Evolutionary conservation across 2,888 invertebrate genomes (phyloP), one percentile per base, ranked within the genome.

Genomic region (Serripes groenlandicus): DNA sequence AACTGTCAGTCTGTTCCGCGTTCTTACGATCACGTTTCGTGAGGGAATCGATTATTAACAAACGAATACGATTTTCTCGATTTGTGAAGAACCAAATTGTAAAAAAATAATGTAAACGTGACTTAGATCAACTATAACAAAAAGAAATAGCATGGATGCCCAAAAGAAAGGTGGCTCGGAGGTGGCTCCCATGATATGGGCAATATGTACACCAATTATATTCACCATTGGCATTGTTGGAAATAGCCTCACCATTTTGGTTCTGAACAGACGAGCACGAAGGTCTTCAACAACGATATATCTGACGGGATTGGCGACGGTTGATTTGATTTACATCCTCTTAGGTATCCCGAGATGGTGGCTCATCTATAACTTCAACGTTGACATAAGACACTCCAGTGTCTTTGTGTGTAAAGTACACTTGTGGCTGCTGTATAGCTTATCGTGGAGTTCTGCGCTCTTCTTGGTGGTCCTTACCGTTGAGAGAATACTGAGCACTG

Each of bases 181-280:
- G 26, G 54, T 71, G 34, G 71, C 71, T 3, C 32, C 28, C n/a
- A 71, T 71, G 71, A 71, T 71, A 56, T 71, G 71, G 71, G 34
- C 56, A 15, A 34, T 71, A 7, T 54, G 71, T 18, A 71, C 56
- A 0, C 71, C 71, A n/a, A 71, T 71, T 21, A 56, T 71, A n/a
- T 56, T 71, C 35, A 35, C 35, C 3, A 26, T 71, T 35, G 71
- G 71, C 2, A 32, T 71, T 30, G 35, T 71, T 3, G 71, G 71
- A 4, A 71, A 71, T 32, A 30, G 35, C 5, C 26, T 71, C 1
- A 71, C 71, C 28, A 56, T 71, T 7, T 32, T 66, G 23, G 66
- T 66, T 23, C 28, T 66, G 34, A 71, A 54, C 9, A 32, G 56
- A 26, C 18, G 32, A 56, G 23, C 54, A n/a, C n/a, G 9, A 5